A percentile compares a stretch with the other conserved stretches of the same genome.
phyloP scores from a whole-genome alignment of 2,888 invertebrate species.

The Arge pagana region DNA sequence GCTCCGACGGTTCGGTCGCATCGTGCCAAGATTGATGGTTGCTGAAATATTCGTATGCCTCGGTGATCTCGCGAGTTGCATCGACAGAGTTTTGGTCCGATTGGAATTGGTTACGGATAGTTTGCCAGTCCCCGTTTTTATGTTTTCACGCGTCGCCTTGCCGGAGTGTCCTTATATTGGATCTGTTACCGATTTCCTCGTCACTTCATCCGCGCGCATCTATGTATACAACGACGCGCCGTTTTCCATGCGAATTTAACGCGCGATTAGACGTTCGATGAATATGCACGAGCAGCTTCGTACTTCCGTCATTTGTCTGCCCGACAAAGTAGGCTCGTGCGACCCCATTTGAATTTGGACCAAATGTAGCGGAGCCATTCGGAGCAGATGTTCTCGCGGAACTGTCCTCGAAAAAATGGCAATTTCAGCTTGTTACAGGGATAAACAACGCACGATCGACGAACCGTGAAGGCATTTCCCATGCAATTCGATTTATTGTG shows the following conservation, averaged over 20 bases:
- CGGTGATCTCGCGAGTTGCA: conserved; percentile 13
- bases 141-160: not conserved
- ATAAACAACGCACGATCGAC: not conserved
- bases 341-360: conserved; percentile 10
- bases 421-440: no score
- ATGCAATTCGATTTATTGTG: no score
- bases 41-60: conserved; percentile 37
- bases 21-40: conserved; percentile 42
- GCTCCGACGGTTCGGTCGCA: conserved; percentile 16
- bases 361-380: conserved; percentile 17
- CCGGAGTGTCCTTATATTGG: not conserved
- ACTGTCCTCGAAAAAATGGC: no score
- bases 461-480: no score
- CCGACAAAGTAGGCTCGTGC: conserved; percentile 9
- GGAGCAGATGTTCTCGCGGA: conserved; percentile 17
- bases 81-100: conserved; percentile 6
- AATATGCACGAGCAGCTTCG: conserved; percentile 26
- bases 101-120: conserved; percentile 15
- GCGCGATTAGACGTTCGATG: conserved; percentile 33
- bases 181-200: not conserved
- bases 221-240: not conserved
- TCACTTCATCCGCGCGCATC: not conserved
- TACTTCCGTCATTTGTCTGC: conserved; percentile 20
- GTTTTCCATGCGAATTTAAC: conserved; percentile 28
- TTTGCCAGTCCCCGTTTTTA: conserved; percentile 9